Evolutionary conservation across 2,888 invertebrate species (phyloP).

Genomic region (Saturnia japonica): DNA sequence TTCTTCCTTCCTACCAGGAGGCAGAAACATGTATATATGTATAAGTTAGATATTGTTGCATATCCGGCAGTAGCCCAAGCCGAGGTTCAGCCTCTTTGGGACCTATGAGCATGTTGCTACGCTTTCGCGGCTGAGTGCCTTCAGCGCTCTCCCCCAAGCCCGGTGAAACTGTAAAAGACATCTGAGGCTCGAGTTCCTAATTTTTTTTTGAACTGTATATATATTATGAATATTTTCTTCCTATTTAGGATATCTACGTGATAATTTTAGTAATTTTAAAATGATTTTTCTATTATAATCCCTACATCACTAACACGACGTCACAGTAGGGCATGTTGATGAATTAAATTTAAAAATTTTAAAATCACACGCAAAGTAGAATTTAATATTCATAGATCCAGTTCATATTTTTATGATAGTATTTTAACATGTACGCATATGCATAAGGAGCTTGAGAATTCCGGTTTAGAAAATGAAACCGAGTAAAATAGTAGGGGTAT

Average conservation of each 20-base stretch:
- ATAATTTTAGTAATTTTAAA: background rate
- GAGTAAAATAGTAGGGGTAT: slow-evolving; percentile 51
- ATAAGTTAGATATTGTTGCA: no score
- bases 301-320: background rate
- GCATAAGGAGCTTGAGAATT: background rate
- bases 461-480: background rate
- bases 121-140: no score
- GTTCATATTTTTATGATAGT: background rate
- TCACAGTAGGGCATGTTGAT: background rate
- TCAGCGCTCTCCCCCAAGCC: no score
- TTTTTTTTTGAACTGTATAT: no score
- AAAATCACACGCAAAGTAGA: background rate
- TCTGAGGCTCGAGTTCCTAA: no score
- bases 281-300: background rate
- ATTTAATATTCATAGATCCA: background rate
- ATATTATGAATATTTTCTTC: no score
- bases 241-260: background rate
- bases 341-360: background rate
- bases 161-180: no score
- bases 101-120: no score
- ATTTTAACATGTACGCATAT: background rate
- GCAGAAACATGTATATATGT: no score
- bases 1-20: no score
- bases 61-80: no score
- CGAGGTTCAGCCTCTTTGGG: no score